Conservation (phyloP, 2,888 invertebrate genomes). For the Caenorhabditis drosophilae region DNA sequence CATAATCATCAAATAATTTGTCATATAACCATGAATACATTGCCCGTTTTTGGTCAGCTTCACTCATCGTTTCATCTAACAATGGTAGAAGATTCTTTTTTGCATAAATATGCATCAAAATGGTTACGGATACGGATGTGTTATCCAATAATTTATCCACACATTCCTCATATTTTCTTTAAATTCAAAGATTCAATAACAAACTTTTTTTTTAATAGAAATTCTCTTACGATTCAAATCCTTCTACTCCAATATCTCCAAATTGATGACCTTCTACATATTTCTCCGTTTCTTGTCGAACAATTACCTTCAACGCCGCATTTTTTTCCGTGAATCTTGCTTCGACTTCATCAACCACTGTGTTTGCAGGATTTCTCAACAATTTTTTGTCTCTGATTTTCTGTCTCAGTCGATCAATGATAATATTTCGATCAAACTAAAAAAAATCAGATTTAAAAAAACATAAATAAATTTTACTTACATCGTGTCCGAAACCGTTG, state of each 20-base stretch:
- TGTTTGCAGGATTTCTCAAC: background rate
- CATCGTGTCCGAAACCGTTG: conserved; percentile 77
- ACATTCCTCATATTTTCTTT: background rate
- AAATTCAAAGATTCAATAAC: too few species aligned
- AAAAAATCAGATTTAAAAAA: background rate
- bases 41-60: background rate
- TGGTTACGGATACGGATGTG: background rate
- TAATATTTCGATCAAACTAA: conserved; percentile 12
- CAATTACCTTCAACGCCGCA: background rate
- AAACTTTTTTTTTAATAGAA: background rate
- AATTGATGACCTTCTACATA: background rate
- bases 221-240: background rate
- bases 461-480: conserved; percentile 8
- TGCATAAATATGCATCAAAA: conserved; percentile 2
- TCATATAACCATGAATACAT: background rate
- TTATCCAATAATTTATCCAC: background rate
- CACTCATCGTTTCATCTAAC: background rate
- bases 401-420: background rate
- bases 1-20: background rate
- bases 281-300: background rate
- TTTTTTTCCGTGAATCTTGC: background rate
- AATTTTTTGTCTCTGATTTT: background rate
- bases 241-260: background rate
- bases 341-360: conserved; percentile 1
- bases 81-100: background rate